These are phyloP conservation scores for Simalia tracyae DNA, from an alignment of 2,797 vertebrate species.

Conservation along the genomic window DNA sequence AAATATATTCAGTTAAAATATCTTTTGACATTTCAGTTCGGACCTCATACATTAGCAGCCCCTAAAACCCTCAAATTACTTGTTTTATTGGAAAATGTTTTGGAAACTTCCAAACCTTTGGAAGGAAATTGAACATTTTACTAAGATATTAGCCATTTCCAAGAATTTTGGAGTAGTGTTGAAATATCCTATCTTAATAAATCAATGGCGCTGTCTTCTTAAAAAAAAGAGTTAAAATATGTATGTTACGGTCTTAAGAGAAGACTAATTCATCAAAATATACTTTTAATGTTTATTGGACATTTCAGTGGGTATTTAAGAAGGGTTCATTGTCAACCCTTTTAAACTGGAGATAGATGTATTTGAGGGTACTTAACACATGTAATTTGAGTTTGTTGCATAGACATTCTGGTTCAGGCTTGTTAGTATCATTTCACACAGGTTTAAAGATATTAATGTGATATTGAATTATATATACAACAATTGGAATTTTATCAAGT, in stretches of 20 bases:
- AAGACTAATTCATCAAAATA: not conserved
- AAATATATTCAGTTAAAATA: not conserved
- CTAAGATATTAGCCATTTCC: not conserved
- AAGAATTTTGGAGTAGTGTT: not conserved
- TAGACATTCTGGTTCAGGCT: not conserved
- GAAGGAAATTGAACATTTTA: not conserved
- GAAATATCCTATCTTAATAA: not conserved
- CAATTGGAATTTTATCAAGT: too few relatives aligned
- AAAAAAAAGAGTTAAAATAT: not conserved
- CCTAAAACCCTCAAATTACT: not conserved
- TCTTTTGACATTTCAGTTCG: not conserved
- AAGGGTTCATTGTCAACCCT: not conserved
- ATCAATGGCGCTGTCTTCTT: not conserved
- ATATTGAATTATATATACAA: too few relatives aligned
- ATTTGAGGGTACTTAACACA: not conserved
- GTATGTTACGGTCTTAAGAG: not conserved
- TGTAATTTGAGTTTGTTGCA: not conserved
- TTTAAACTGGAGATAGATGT: not conserved
- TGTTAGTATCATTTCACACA: not conserved
- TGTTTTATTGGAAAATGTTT: not conserved
- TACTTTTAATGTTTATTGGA: not conserved
- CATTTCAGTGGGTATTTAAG: not conserved
- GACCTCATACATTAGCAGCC: not conserved
- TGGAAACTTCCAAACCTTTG: not conserved
- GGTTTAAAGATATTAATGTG: not conserved